Percentiles rank a stretch among this genome's conserved stretches.
Evolutionary conservation across 2,797 vertebrate genomes (phyloP).

Genomic region (Coracias cyanogaster): DNA sequence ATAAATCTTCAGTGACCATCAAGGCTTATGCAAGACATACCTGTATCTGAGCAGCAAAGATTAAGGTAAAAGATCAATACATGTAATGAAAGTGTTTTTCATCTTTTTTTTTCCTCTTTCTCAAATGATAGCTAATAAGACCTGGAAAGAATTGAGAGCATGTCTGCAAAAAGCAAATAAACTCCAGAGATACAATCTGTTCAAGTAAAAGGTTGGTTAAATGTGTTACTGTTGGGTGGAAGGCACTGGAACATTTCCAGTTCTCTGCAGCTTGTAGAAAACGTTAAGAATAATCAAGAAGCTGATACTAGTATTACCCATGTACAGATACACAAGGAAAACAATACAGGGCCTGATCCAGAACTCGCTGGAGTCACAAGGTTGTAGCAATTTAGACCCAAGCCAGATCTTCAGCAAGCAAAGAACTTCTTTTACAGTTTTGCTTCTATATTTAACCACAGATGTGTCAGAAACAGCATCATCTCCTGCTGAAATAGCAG

Average conservation of each 20-base stretch:
- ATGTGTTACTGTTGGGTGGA: background rate
- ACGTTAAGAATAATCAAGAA: background rate
- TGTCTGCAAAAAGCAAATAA: background rate
- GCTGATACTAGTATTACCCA: background rate
- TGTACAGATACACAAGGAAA: background rate
- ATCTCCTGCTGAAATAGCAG: background rate
- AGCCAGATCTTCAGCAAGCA: background rate
- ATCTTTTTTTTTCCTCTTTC: background rate
- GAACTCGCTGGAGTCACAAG: background rate
- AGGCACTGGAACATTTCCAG: background rate
- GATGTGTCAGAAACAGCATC: background rate
- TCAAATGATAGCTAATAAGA: constrained; percentile 23
- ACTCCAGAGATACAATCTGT: background rate
- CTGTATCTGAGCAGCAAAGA: constrained; percentile 23
- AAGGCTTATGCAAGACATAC: constrained; percentile 5
- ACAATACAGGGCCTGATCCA: background rate
- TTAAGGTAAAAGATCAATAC: constrained; percentile 50
- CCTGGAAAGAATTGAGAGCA: background rate
- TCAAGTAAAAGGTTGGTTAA: background rate
- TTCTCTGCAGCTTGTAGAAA: background rate
- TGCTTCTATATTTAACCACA: background rate
- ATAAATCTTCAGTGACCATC: constrained; percentile 13
- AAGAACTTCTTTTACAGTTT: background rate
- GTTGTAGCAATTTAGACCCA: background rate
- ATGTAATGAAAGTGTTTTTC: background rate